phyloP scores from a whole-genome alignment of 2,113 vertebrate genomes.

The Paraplagusia blochii region DNA sequence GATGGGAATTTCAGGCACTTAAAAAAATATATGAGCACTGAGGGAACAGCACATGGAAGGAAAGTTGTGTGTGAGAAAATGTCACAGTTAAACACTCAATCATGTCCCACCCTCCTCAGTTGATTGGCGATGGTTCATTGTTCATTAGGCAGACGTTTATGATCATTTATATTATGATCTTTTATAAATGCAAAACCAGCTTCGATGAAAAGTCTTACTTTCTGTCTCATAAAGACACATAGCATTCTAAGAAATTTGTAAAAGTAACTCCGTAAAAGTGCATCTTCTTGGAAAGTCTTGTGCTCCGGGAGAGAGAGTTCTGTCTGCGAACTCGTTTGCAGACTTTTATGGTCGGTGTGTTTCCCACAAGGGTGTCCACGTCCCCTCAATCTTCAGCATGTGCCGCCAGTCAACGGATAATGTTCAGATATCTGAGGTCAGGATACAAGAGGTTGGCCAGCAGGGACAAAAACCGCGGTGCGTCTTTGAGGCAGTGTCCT shows the following conservation, averaged over 20 bases:
- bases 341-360: slow-evolving; percentile 15
- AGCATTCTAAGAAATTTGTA: slow-evolving; percentile 2
- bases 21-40: slow-evolving; percentile 34
- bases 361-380: not conserved
- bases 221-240: slow-evolving; percentile 5
- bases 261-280: slow-evolving; percentile 17
- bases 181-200: slow-evolving; percentile 16
- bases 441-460: slow-evolving; percentile 88
- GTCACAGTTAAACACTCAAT: slow-evolving; percentile 11
- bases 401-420: slow-evolving; percentile 77
- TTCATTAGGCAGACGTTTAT: not conserved
- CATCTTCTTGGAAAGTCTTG: slow-evolving; percentile 30
- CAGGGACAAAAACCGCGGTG: slow-evolving; percentile 84
- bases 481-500: slow-evolving; percentile 86
- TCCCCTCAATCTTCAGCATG: slow-evolving; percentile 10
- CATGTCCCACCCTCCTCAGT: slow-evolving; percentile 13
- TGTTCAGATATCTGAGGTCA: slow-evolving; percentile 89
- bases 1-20: slow-evolving; percentile 41
- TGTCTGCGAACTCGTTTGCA: slow-evolving; percentile 6
- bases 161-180: not conserved
- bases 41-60: too few relatives aligned
- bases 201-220: slow-evolving; percentile 2
- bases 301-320: slow-evolving; percentile 18
- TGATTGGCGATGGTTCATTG: slow-evolving; percentile 8
- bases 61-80: slow-evolving; percentile 2